Conservation (phyloP, 2,797 vertebrate genomes). For the Spinibarbus caldwelli region DNA sequence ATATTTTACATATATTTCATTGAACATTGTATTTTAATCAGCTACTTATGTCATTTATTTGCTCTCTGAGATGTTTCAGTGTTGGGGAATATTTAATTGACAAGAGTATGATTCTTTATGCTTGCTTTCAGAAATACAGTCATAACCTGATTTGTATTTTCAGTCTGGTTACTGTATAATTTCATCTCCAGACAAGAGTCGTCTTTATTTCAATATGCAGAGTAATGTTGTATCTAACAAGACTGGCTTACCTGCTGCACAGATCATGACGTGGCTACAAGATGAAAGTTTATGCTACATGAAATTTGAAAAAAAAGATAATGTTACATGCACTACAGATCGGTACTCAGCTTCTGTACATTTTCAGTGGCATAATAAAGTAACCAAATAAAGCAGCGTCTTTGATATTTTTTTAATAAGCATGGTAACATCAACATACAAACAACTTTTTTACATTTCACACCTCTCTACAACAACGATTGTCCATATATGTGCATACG, state of each 20-base stretch:
- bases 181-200: background rate
- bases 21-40: background rate
- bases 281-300: background rate
- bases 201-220: background rate
- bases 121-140: conserved; percentile 20
- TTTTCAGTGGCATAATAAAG: conserved; percentile 47
- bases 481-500: background rate
- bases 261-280: background rate
- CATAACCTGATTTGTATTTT: conserved; percentile 22
- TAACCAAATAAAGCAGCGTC: background rate
- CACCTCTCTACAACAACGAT: background rate
- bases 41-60: background rate
- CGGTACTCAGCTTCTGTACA: conserved; percentile 18
- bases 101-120: conserved; percentile 21
- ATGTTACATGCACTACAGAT: conserved; percentile 15
- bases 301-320: background rate
- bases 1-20: background rate
- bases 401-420: conserved; percentile 40
- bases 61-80: background rate
- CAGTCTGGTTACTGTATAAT: background rate
- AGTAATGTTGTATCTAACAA: conserved; percentile 6
- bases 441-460: conserved; percentile 32
- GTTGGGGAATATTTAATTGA: conserved; percentile 5
- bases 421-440: conserved; percentile 35
- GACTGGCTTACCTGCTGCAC: background rate